Conservation (phyloP, 2,888 invertebrate species). For the Diplazon laetatorius region DNA sequence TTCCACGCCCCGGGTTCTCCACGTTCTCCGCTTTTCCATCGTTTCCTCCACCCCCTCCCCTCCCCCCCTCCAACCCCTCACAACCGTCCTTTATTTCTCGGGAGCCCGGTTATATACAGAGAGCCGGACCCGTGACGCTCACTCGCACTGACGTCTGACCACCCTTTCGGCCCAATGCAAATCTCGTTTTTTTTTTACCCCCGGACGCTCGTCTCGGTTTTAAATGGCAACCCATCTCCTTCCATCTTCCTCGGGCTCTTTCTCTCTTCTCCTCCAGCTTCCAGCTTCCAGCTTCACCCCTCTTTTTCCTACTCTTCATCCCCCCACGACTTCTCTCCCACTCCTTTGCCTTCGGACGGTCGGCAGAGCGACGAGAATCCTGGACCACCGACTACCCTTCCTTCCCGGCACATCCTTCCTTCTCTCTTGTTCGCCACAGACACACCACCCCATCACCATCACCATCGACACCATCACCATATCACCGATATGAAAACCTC, state of each 20-base stretch:
- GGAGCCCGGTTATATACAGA: conserved; percentile 57
- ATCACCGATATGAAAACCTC: no score
- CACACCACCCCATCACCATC: conserved; percentile 64
- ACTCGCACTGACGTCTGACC: conserved; percentile 62
- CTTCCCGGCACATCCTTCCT: conserved; percentile 57
- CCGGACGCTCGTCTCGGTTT: conserved; percentile 78
- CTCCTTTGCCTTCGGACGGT: conserved; percentile 57
- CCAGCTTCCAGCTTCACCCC: conserved; percentile 24
- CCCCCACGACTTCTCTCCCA: no score
- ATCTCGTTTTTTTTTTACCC: conserved; percentile 79
- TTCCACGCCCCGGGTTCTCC: conserved; percentile 73
- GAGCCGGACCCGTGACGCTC: conserved; percentile 66
- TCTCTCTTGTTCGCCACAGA: conserved; percentile 52
- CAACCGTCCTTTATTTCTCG: conserved; percentile 60
- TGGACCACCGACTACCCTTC: conserved; percentile 48
- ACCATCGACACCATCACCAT: conserved; percentile 66
- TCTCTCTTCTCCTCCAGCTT: conserved; percentile 46
- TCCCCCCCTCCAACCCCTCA: conserved; percentile 29
- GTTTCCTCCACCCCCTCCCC: conserved; percentile 37
- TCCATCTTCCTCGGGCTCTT: conserved; percentile 63
- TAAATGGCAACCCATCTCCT: conserved; percentile 76
- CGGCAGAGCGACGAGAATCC: conserved; percentile 60
- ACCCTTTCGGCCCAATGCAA: conserved; percentile 66
- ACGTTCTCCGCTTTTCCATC: conserved; percentile 63
- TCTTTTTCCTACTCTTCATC: no score